A percentile compares a stretch with the other conserved stretches of the same genome.
phyloP scores from a whole-genome alignment of 2,113 vertebrate genomes.

The Phyllostomus discolor region DNA sequence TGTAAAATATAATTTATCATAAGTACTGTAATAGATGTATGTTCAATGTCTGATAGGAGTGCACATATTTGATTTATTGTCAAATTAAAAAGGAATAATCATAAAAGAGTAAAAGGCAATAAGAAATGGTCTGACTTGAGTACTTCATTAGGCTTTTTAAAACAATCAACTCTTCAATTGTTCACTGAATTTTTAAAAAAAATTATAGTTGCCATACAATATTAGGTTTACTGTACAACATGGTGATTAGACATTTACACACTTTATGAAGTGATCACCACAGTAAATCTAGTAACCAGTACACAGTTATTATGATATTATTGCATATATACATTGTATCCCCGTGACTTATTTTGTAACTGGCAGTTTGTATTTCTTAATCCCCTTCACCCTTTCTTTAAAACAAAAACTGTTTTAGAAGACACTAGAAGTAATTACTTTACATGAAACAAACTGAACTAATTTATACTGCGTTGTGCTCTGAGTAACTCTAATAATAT shows the following conservation, averaged over 20 bases:
- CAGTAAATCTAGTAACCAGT: not conserved
- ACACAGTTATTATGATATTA: not conserved
- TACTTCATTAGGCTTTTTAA: not conserved
- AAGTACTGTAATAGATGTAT: not conserved
- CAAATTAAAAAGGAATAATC: not conserved
- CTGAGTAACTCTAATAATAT: not conserved
- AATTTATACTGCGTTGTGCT: not conserved
- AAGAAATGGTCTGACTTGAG: not conserved
- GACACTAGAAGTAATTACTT: not conserved
- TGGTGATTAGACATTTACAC: not conserved
- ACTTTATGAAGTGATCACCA: not conserved
- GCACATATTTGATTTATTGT: not conserved
- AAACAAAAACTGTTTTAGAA: not conserved
- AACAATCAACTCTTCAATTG: not conserved
- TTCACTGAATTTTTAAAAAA: not conserved
- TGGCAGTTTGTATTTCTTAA: not conserved
- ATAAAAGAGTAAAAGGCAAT: not conserved
- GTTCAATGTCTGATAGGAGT: not conserved
- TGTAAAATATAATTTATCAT: not conserved
- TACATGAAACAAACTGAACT: not conserved
- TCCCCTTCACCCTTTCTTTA: not conserved
- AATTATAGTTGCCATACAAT: not conserved
- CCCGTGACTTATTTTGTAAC: not conserved
- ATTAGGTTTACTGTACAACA: not conserved
- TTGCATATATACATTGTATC: not conserved